Percentiles rank a stretch among this genome's conserved stretches.
Evolutionary conservation across 2,888 invertebrate genomes (phyloP).

Genomic region (Mesorhabditis spiculigera): DNA sequence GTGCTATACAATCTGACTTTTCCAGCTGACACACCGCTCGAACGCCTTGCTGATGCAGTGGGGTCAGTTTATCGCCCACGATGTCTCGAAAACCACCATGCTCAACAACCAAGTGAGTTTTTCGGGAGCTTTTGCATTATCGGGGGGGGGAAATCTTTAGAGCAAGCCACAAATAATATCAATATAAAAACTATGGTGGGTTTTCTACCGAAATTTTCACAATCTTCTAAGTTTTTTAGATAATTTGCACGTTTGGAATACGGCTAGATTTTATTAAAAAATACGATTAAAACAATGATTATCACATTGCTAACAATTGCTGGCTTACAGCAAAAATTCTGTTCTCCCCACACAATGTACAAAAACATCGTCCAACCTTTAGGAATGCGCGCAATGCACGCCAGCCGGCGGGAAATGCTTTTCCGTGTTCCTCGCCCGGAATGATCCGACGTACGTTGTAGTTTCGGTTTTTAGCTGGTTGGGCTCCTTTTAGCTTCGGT

Average conservation of each 20-base stretch:
- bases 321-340: no score
- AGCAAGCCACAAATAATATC: no score
- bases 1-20: neutral
- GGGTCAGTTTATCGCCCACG: slow-evolving; percentile 58
- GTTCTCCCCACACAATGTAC: no score
- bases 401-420: slow-evolving; percentile 53
- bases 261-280: no score
- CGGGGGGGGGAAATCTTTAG: slow-evolving; percentile 9
- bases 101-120: slow-evolving; percentile 32
- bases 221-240: slow-evolving; percentile 7
- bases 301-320: no score
- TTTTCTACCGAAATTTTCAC: neutral
- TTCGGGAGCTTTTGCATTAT: slow-evolving; percentile 16
- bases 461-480: neutral
- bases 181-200: no score
- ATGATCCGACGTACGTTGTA: slow-evolving; percentile 52
- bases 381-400: slow-evolving; percentile 56
- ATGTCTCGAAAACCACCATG: slow-evolving; percentile 56
- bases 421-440: slow-evolving; percentile 52
- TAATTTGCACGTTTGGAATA: no score
- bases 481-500: slow-evolving; percentile 43
- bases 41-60: slow-evolving; percentile 59
- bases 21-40: slow-evolving; percentile 43
- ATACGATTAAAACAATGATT: no score
- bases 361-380: neutral